phyloP scores from a whole-genome alignment of 2,888 invertebrate genomes.

The Tortricodes alternella region DNA sequence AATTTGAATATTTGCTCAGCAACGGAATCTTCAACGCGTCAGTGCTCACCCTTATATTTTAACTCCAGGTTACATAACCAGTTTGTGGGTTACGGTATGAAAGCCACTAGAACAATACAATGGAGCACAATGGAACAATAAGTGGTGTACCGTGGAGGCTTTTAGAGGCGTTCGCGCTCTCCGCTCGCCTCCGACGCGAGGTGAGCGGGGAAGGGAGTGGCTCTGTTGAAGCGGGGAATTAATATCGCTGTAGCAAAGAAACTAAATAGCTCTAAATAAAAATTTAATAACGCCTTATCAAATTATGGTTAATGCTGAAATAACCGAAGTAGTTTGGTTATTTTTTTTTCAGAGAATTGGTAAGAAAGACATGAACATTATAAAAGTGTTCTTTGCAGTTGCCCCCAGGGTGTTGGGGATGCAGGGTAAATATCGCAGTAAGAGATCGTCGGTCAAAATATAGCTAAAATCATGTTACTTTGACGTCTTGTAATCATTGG shows the following conservation, averaged over 20 bases:
- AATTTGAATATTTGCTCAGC: background rate
- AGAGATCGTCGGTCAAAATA: no score
- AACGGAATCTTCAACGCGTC: background rate
- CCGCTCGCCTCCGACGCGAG: slow-evolving; percentile 28
- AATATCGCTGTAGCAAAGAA: background rate
- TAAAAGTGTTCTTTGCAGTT: no score
- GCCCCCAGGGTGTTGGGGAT: no score
- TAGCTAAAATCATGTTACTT: no score
- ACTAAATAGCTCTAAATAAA: no score
- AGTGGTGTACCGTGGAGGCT: slow-evolving; percentile 49
- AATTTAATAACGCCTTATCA: no score
- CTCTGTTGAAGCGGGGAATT: background rate
- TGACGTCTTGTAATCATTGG: no score
- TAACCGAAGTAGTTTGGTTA: no score
- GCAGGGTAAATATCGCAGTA: no score
- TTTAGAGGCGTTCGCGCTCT: slow-evolving; percentile 45
- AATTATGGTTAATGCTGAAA: no score
- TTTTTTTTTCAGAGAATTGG: no score
- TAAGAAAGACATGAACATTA: no score
- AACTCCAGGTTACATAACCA: slow-evolving; percentile 24
- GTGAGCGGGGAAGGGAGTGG: background rate
- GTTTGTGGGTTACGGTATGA: slow-evolving; percentile 28
- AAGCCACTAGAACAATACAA: slow-evolving; percentile 49
- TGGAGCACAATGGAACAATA: slow-evolving; percentile 46
- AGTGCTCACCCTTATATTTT: slow-evolving; percentile 3